Percentiles rank a stretch among this genome's conserved stretches.
Conservation (phyloP, 2,113 vertebrate genomes). For the Fulica atra region DNA sequence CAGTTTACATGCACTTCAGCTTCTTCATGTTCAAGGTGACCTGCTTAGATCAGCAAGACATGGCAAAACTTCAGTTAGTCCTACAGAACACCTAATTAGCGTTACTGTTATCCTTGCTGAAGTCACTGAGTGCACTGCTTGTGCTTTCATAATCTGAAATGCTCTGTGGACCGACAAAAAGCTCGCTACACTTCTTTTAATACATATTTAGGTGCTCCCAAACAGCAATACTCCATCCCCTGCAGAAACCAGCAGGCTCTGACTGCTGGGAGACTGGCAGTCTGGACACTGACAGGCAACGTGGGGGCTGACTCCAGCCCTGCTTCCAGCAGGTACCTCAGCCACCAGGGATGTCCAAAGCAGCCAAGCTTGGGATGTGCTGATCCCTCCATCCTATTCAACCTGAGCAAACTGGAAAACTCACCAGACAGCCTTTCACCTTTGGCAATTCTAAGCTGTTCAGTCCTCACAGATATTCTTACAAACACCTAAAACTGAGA, state of each 20-base stretch:
- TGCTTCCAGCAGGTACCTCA: background rate
- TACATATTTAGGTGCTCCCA: background rate
- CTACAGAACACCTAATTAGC: background rate
- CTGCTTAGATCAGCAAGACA: background rate
- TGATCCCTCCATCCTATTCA: background rate
- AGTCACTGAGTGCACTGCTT: background rate
- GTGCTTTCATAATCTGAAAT: background rate
- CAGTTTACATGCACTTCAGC: background rate
- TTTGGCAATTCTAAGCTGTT: background rate
- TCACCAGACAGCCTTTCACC: background rate
- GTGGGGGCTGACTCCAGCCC: background rate
- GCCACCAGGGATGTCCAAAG: background rate
- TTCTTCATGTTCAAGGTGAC: constrained; percentile 27
- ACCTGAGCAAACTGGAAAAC: background rate
- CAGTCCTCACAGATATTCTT: background rate
- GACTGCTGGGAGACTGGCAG: background rate
- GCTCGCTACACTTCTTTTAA: background rate
- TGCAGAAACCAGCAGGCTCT: accelerated
- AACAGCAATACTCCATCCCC: background rate
- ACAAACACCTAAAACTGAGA: background rate
- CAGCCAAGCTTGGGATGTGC: background rate
- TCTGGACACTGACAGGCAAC: accelerated
- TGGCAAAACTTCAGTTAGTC: background rate
- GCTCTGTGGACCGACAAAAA: background rate
- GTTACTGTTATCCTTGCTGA: background rate